phyloP scores from a whole-genome alignment of 2,888 invertebrate genomes.

The Eupsilia transversa region DNA sequence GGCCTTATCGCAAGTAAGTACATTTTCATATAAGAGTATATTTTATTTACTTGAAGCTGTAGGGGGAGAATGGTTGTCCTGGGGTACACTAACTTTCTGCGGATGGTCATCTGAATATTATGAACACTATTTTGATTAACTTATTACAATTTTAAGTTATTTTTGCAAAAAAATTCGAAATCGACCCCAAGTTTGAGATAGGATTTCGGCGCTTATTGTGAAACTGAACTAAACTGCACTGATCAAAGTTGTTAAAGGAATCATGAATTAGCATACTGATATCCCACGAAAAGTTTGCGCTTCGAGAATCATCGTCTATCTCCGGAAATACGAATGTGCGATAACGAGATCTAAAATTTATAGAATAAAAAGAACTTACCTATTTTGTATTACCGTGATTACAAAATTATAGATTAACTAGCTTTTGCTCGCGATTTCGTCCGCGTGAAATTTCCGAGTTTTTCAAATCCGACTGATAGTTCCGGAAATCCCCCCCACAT shows the following conservation, averaged over 20 bases:
- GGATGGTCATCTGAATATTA: not conserved
- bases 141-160: no score
- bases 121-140: not conserved
- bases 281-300: not conserved
- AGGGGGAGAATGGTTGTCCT: not conserved
- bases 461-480: no score
- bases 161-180: no score
- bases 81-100: not conserved
- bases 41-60: not conserved
- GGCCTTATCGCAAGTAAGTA: constrained; percentile 98
- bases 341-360: not conserved
- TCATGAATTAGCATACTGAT: not conserved
- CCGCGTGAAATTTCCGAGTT: no score
- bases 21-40: not conserved
- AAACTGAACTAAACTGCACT: no score
- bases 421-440: no score
- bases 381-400: not conserved
- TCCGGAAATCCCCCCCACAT: no score
- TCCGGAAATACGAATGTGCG: no score
- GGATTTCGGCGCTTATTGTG: not conserved
- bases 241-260: not conserved
- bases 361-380: not conserved
- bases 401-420: not conserved
- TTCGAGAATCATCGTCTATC: not conserved
- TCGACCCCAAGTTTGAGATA: not conserved